Percentiles rank a stretch among this genome's conserved stretches.
Evolutionary conservation across 2,797 vertebrate species (phyloP).

Genomic region (Botia kubotai): DNA sequence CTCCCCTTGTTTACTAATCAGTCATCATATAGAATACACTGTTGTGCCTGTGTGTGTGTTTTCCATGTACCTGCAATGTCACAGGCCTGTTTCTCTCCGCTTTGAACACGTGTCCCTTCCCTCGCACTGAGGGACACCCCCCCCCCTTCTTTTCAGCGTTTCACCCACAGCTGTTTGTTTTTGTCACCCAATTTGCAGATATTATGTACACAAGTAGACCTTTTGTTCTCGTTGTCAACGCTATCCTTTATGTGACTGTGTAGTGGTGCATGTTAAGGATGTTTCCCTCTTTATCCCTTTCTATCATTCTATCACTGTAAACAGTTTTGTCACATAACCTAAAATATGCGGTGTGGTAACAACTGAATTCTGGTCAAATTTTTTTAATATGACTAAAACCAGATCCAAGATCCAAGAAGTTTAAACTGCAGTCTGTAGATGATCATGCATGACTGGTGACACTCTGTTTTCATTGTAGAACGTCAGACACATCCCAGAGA

Average conservation of each 20-base stretch:
- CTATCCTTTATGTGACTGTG: constrained; percentile 40
- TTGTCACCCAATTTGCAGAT: constrained; percentile 46
- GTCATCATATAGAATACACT: constrained; percentile 43
- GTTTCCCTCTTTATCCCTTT: constrained; percentile 8
- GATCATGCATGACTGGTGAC: constrained; percentile 9
- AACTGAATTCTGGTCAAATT: background rate
- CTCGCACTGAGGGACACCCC: background rate
- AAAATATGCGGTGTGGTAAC: background rate
- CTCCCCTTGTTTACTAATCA: constrained; percentile 47
- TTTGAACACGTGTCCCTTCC: constrained; percentile 44
- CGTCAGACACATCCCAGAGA: constrained; percentile 18
- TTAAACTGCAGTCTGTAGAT: background rate
- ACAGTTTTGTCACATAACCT: background rate
- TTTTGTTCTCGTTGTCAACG: constrained; percentile 48
- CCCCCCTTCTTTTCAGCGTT: constrained; percentile 1
- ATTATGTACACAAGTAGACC: constrained; percentile 45
- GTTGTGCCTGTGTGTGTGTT: constrained; percentile 42
- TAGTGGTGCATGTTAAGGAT: constrained; percentile 31
- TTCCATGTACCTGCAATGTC: constrained; percentile 56
- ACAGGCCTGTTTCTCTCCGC: constrained; percentile 34
- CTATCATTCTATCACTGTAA: constrained; percentile 42
- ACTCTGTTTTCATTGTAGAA: constrained; percentile 15
- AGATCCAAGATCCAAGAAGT: no score
- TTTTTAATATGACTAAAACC: background rate
- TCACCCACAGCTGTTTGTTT: constrained; percentile 49